These are phyloP conservation scores for Shinisaurus crocodilurus DNA, from an alignment of 2,113 vertebrate genomes.

Conservation along the genomic window DNA sequence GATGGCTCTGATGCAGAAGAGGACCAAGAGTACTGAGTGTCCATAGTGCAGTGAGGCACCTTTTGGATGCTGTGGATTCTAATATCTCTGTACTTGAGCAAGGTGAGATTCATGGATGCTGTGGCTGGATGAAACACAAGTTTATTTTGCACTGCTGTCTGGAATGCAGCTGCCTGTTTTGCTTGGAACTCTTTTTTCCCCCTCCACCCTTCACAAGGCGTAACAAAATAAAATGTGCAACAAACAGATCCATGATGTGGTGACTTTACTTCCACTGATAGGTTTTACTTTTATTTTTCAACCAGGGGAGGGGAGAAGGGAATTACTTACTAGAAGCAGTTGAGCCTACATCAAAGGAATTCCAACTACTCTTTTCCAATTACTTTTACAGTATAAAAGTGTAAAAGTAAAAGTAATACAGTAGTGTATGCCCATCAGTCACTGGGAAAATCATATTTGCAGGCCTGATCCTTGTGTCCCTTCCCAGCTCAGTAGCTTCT, in stretches of 20 bases:
- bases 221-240: neutral
- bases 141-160: too few relatives aligned
- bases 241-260: neutral
- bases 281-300: neutral
- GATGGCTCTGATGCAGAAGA: neutral
- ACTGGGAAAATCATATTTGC: too few relatives aligned
- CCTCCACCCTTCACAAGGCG: neutral
- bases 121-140: neutral
- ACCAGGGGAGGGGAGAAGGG: neutral
- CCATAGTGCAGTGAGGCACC: too few relatives aligned
- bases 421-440: too few relatives aligned
- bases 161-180: neutral
- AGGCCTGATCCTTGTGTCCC: too few relatives aligned
- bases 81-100: neutral
- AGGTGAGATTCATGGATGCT: neutral
- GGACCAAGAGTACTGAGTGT: conserved; percentile 13
- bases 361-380: too few relatives aligned
- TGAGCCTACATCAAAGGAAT: too few relatives aligned
- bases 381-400: too few relatives aligned
- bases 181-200: too few relatives aligned
- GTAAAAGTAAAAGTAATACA: too few relatives aligned
- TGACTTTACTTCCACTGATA: neutral
- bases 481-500: too few relatives aligned
- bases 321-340: too few relatives aligned
- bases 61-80: neutral